Evolutionary conservation across 2,113 vertebrate species (phyloP), one percentile per base, ranked within the genome.

Genomic region (Chiloscyllium plagiosum): DNA sequence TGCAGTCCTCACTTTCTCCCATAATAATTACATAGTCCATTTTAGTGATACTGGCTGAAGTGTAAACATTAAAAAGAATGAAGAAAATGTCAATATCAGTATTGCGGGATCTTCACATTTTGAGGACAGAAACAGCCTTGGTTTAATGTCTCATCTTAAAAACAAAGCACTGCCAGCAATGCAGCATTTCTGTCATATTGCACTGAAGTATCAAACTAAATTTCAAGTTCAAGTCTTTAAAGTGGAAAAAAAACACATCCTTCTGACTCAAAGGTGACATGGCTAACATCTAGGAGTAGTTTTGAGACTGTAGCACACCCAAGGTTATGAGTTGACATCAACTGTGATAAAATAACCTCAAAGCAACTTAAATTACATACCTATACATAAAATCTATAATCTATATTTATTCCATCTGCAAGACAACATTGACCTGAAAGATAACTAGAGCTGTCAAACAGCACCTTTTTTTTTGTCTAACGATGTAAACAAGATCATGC

Each of bases 241-340:
- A 93, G 89, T 66, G n/a, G 61, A 19, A 68, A 52, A 56, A 90
- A 90, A 26, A 52, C 52, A 90, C 52, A 90, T 90, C 87, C 89
- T 93, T 93, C n/a, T 42, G 61, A 93, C 19, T 93, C 89, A 93
- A n/a, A 93, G 61, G n/a, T 20, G 6, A 37, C 89, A 93, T 24
- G 37, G 89, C 61, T 93, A 93, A 93, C 89, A 93, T 61, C 29
- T 68, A 65, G 93, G 22, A 68, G 10, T 70, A 50, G 37, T 70
- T 72, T 72, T 76, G 26, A 95, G 69, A 61, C 52, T 76, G 47
- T 52, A 76, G 69, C 94, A 95, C 68, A 95, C 3, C 37, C 19
- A 52, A 42, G 47, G 68, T 52, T 15, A 50, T 95, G 24, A 95
- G 13, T 52, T 95, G 37, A 72, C 69, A 95, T 50, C 22, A 70